Conservation (phyloP, 2,888 invertebrate species). For the Bugulina stolonifera region DNA sequence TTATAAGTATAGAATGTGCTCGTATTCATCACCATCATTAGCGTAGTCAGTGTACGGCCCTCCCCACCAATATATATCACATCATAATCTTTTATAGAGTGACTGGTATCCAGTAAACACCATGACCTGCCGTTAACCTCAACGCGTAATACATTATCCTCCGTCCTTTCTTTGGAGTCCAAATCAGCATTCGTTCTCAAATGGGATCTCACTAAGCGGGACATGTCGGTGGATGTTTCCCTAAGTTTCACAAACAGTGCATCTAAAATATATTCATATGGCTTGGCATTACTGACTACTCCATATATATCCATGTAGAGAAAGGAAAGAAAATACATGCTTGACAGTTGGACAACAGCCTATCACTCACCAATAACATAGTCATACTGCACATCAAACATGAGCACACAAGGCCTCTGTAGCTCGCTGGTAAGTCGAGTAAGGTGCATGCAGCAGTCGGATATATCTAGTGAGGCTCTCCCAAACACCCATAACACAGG, state of each 20-base stretch:
- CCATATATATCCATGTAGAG: background rate
- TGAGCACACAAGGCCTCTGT: slow-evolving; percentile 41
- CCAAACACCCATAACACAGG: slow-evolving; percentile 61
- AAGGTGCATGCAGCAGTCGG: slow-evolving; percentile 41
- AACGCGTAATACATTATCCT: background rate
- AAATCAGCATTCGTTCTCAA: background rate
- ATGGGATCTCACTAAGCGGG: background rate
- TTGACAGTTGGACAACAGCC: too few species aligned
- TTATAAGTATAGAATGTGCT: slow-evolving; percentile 51
- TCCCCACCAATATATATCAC: slow-evolving; percentile 66
- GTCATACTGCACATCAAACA: slow-evolving; percentile 53
- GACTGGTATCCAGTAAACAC: background rate
- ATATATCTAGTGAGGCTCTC: slow-evolving; percentile 58
- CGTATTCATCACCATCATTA: slow-evolving; percentile 53
- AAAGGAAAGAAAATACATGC: background rate
- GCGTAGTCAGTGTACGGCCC: slow-evolving; percentile 63
- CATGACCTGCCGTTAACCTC: slow-evolving; percentile 23
- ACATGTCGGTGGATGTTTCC: background rate
- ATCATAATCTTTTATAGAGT: slow-evolving; percentile 56
- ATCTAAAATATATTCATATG: background rate
- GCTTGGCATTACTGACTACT: background rate
- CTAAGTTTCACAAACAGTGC: background rate
- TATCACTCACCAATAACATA: slow-evolving; percentile 45
- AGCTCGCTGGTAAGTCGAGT: slow-evolving; percentile 29
- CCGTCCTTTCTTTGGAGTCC: background rate